Evolutionary conservation across 2,113 vertebrate species (phyloP), one percentile per base, ranked within the genome.

Genomic region (Takifugu flavidus): DNA sequence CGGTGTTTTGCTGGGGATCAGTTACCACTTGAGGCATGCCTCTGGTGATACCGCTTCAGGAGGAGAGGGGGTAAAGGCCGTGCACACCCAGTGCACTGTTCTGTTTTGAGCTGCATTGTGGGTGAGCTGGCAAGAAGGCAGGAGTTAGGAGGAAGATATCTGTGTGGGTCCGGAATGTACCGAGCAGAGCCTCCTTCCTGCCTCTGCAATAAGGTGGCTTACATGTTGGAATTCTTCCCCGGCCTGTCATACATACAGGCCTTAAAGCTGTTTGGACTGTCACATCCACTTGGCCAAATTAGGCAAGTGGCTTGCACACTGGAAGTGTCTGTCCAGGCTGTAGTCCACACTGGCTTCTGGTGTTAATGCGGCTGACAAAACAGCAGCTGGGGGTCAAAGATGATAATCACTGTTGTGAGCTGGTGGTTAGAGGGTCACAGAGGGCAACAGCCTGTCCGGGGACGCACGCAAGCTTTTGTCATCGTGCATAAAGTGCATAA

Each of bases 321-420:
- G 45, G 13, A 47, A 6, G 45, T 39, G 34, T 39, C 34, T 39
- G 34, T 11, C 7, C 7, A 39, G 34, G 11, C 34, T 11, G 34
- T 39, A 11, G 34, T 39, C 34, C 34, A 39, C 34, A 39, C 8
- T 66, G 59, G 49, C 20, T 70, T 65, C 59, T 67, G 58, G 66
- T 72, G 70, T 79, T 65, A 63, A 50, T 66, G 51, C 66, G 65
- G 57, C 66, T 25, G 61, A 80, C 71, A 61, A 57, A 62, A 28
- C 31, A 71, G 65, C 79, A 82, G 57, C 79, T 78, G 56, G 51
- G 74, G 82, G 70, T 59, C 69, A 57, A 61, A 79, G 62, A 70
- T 70, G 72, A 59, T 87, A 79, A 85, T 86, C 65, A 77, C 68
- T 80, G 58, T 74, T 82, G 79, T 82, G 80, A 83, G 70, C 74